phyloP scores from a whole-genome alignment of 2,888 invertebrate species.

The Acrobasis suavella region DNA sequence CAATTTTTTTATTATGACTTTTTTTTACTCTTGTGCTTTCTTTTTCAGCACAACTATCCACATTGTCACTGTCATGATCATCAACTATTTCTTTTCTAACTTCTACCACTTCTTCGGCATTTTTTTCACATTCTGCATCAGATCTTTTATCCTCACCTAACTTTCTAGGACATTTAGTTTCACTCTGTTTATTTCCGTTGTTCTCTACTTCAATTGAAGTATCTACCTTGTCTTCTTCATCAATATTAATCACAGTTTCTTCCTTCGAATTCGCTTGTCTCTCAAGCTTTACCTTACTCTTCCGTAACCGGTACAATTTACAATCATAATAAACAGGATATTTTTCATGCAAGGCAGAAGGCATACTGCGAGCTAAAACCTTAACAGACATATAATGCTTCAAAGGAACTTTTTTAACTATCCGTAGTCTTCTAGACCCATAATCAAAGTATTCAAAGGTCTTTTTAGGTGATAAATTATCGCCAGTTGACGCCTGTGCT shows the following conservation, averaged over 20 bases:
- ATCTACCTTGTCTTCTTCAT: conserved; percentile 21
- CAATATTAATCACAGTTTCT: conserved; percentile 16
- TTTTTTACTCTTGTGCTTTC: background rate
- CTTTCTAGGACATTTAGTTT: background rate
- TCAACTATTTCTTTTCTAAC: too few species aligned
- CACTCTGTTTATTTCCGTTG: background rate
- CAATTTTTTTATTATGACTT: background rate
- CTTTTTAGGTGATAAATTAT: conserved; percentile 37
- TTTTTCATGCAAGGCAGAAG: conserved; percentile 50
- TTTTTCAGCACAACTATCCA: background rate
- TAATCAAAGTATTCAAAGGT: conserved; percentile 53
- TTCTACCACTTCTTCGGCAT: background rate
- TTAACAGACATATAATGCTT: conserved; percentile 64
- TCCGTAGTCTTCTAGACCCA: conserved; percentile 53
- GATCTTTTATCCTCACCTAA: background rate
- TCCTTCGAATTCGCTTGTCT: background rate
- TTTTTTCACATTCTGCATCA: background rate
- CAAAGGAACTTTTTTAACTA: conserved; percentile 57
- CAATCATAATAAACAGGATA: conserved; percentile 70
- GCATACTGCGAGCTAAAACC: conserved; percentile 54
- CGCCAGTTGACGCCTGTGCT: conserved; percentile 43
- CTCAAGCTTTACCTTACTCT: background rate
- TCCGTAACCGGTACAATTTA: conserved; percentile 53
- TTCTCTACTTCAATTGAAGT: conserved; percentile 38
- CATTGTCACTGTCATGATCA: background rate